These are phyloP conservation scores for Aeoliscus strigatus DNA, from an alignment of 2,797 vertebrate species.

Conservation along the genomic window DNA sequence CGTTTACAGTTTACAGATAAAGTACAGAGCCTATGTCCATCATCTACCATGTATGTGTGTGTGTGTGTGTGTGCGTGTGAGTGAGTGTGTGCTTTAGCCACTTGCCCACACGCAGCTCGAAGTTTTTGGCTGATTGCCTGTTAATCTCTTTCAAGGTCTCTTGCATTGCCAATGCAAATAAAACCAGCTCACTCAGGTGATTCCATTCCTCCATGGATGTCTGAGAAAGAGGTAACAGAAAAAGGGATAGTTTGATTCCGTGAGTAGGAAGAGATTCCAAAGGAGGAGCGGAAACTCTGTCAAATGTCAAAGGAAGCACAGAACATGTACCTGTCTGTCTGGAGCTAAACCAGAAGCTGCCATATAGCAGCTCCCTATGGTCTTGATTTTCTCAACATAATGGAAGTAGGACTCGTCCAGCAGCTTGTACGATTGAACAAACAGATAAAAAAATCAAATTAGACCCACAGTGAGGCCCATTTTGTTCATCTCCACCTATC, in stretches of 20 bases:
- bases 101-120: slow-evolving; percentile 77
- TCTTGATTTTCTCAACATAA: slow-evolving; percentile 80
- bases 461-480: not conserved
- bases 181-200: slow-evolving; percentile 76
- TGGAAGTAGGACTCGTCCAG: slow-evolving; percentile 76
- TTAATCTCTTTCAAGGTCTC: slow-evolving; percentile 75
- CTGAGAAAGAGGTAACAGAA: slow-evolving; percentile 23
- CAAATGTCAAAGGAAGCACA: not conserved
- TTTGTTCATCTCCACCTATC: not conserved
- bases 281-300: not conserved
- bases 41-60: not conserved
- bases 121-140: slow-evolving; percentile 65
- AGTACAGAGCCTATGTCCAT: not conserved
- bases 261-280: not conserved
- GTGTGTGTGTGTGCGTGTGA: slow-evolving; percentile 9
- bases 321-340: slow-evolving; percentile 54
- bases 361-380: slow-evolving; percentile 80
- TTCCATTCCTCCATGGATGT: slow-evolving; percentile 63
- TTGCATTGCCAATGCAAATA: slow-evolving; percentile 78
- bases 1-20: no score
- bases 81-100: slow-evolving; percentile 6
- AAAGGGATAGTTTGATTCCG: slow-evolving; percentile 1
- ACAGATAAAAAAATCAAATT: slow-evolving; percentile 1
- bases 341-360: slow-evolving; percentile 76
- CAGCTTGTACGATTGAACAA: slow-evolving; percentile 54